Evolutionary conservation across 2,113 vertebrate genomes (phyloP).

Genomic region (Numenius arquata): DNA sequence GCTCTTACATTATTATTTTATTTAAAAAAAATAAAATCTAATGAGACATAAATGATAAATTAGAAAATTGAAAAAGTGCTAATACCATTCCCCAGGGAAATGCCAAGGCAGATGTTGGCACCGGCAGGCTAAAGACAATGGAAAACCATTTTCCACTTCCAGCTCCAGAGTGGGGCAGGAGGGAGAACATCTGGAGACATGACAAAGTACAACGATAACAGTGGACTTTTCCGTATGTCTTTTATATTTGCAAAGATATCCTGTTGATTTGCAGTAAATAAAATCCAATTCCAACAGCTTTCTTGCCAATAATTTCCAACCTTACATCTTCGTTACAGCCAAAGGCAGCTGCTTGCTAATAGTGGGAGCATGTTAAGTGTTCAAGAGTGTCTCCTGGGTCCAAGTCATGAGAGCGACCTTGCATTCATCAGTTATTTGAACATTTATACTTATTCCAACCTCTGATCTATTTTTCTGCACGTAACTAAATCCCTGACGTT

Average conservation of each 20-base stretch:
- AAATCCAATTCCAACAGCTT: constrained; percentile 21
- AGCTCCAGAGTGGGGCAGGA: neutral
- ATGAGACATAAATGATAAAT: neutral
- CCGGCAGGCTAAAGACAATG: neutral
- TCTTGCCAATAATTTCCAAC: neutral
- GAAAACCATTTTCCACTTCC: neutral
- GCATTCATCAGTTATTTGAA: neutral
- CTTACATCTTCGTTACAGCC: neutral
- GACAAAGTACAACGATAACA: neutral
- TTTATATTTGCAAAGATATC: neutral
- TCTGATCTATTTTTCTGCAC: neutral
- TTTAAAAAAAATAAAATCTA: neutral
- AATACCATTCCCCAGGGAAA: constrained; percentile 4
- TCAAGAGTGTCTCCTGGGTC: neutral
- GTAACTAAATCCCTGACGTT: neutral
- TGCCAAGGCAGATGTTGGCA: constrained; percentile 32
- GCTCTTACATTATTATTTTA: neutral
- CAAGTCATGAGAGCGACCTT: neutral
- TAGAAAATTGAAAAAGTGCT: neutral
- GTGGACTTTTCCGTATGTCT: constrained; percentile 24
- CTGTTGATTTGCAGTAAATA: constrained; percentile 52
- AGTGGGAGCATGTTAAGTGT: neutral
- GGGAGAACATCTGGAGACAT: constrained; percentile 34
- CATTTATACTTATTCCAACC: neutral
- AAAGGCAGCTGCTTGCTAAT: neutral